A percentile compares a stretch with the other conserved stretches of the same genome.
Evolutionary conservation across 2,888 invertebrate species (phyloP).

Genomic region (Heliconius charithonia): DNA sequence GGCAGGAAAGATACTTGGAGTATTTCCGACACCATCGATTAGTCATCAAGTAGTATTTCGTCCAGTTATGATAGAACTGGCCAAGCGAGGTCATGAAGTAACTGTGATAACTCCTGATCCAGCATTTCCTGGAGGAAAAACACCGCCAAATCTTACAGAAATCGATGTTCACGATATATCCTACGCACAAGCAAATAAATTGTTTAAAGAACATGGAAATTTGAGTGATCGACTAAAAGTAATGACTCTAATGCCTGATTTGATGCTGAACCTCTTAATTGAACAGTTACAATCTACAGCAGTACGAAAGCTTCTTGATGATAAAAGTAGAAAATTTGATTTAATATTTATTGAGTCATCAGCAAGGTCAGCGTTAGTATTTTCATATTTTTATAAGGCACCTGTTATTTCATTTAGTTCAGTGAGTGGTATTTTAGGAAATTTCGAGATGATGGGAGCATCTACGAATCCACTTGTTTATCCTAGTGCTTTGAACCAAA

Average conservation of each 20-base stretch:
- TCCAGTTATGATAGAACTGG: conserved; percentile 59
- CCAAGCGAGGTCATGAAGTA: conserved; percentile 65
- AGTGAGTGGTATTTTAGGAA: conserved; percentile 48
- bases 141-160: conserved; percentile 59
- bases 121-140: conserved; percentile 55
- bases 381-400: conserved; percentile 57
- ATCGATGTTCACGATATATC: conserved; percentile 61
- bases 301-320: conserved; percentile 43
- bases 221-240: conserved; percentile 16
- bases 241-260: conserved; percentile 19
- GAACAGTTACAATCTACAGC: conserved; percentile 45
- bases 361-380: conserved; percentile 49
- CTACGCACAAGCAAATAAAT: conserved; percentile 50
- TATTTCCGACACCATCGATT: conserved; percentile 62
- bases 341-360: conserved; percentile 58
- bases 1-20: conserved; percentile 59
- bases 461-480: conserved; percentile 55
- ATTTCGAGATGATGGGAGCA: conserved; percentile 52
- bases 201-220: conserved; percentile 38
- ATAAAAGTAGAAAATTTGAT: conserved; percentile 53
- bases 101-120: conserved; percentile 64
- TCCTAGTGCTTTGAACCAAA: conserved; percentile 44
- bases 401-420: conserved; percentile 63
- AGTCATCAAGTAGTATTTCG: conserved; percentile 60
- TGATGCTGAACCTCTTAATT: conserved; percentile 45